A percentile compares a stretch with the other conserved stretches of the same genome.
Conservation (phyloP, 1,140 invertebrate species). For the Bombus polaris region DNA sequence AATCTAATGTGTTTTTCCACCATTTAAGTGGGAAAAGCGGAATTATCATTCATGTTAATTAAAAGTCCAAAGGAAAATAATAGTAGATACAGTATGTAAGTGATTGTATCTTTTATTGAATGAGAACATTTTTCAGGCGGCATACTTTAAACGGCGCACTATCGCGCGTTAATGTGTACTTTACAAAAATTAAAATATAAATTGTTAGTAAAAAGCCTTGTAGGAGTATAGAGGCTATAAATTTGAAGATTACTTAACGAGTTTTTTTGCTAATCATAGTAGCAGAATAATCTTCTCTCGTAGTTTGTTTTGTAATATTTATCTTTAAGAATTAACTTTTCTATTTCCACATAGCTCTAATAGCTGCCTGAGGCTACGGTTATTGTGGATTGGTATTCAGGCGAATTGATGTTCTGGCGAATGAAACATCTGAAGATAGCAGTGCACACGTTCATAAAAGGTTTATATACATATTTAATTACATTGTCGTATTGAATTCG, state of each 20-base stretch:
- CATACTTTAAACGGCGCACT: neutral
- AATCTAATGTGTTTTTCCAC: neutral
- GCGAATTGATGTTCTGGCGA: too few relatives aligned
- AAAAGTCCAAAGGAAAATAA: neutral
- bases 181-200: neutral
- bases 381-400: too few relatives aligned
- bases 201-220: neutral
- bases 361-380: too few relatives aligned
- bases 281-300: neutral
- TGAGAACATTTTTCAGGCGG: neutral
- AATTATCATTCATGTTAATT: slow-evolving; percentile 1
- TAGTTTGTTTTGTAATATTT: neutral
- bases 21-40: neutral
- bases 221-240: neutral
- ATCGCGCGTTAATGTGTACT: neutral
- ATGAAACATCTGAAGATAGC: too few relatives aligned
- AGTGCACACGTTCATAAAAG: too few relatives aligned
- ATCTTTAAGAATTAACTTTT: neutral
- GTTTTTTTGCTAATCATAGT: neutral
- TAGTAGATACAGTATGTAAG: neutral
- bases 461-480: too few relatives aligned
- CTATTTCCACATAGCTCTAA: neutral
- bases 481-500: too few relatives aligned
- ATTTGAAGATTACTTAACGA: neutral
- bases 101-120: neutral